Conservation (phyloP, 2,797 vertebrate genomes). For the Microchirus variegatus region DNA sequence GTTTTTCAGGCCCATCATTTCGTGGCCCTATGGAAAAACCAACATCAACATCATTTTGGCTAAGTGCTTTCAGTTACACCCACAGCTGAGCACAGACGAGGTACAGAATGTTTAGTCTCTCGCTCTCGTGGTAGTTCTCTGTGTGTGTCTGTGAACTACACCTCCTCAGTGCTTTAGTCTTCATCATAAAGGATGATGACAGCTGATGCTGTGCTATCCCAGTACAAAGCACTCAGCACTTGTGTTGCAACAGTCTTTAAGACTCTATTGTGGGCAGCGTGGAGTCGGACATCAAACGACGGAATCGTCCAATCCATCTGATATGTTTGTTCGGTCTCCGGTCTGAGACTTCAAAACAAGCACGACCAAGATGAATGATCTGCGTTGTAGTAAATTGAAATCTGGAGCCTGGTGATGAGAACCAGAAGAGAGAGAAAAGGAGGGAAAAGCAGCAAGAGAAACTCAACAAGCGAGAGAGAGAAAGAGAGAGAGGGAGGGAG, state of each 20-base stretch:
- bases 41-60: conserved; percentile 52
- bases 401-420: conserved; percentile 72
- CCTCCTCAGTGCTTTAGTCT: conserved; percentile 15
- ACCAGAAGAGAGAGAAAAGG: conserved; percentile 66
- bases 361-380: conserved; percentile 67
- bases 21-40: conserved; percentile 64
- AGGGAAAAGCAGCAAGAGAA: conserved; percentile 43
- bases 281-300: conserved; percentile 53
- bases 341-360: conserved; percentile 69
- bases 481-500: conserved; percentile 58
- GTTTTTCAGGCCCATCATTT: conserved; percentile 39
- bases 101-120: conserved; percentile 60
- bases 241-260: conserved; percentile 39
- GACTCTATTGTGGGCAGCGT: conserved; percentile 34
- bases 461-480: conserved; percentile 53
- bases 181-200: conserved; percentile 10
- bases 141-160: conserved; percentile 22
- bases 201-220: conserved; percentile 12
- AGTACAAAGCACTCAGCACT: conserved; percentile 26
- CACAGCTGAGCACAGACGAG: conserved; percentile 55
- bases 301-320: conserved; percentile 51
- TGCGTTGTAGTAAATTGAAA: conserved; percentile 70
- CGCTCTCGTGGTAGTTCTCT: conserved; percentile 23
- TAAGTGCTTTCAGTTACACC: conserved; percentile 65
- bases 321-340: conserved; percentile 65